Base-by-base conservation (phyloP, 2,888 invertebrate species). In the Conus canariensis region DNA sequence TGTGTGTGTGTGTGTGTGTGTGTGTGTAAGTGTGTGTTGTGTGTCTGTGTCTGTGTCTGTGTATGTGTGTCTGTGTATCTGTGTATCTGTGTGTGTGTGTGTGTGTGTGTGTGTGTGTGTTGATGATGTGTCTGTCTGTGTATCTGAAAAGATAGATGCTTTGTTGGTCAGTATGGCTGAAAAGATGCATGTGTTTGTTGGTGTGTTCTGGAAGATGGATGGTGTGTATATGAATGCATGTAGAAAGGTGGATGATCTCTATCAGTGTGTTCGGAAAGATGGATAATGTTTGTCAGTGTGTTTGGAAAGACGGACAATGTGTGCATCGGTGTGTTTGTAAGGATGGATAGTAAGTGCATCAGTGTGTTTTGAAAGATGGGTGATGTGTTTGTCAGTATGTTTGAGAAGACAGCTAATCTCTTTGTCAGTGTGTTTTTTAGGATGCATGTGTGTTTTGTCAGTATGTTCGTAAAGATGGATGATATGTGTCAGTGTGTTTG, bases 1-100 rank as follows among this genome's bases (percentile, higher is more conserved):
- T 70, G 14, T 16, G 14, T 45, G 3, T 45, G 45, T 83, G 58
- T 83, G 82, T 83, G 82, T 83, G 82, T 83, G 86, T 5, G 70
- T 70, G 70, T 70, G n/a, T 70, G 14, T 16, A 1, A 70, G 14
- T 12, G 67, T 12, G 67, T 70, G 67, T 12, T 70, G 67, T 70
- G 67, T 16, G 67, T 70, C 12, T 70, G 19, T 19, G 19, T 16
- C 16, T 6, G 10, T 70, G 67, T 19, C 16, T 45, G 45, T 83
- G 58, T 83, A 58, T 83, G 82, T 83, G 82, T 83, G 86, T 5
- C 25, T 77, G 77, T 77, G n/a, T n/a, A n/a, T n/a, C n/a, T n/a
- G n/a, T n/a, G n/a, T n/a, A n/a, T n/a, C n/a, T 70, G 77, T 77
- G 77, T 25, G 77, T 70, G 77, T 77, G 77, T 74, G 74, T n/a